Evolutionary conservation across 2,888 invertebrate genomes (phyloP).

Genomic region (Stomorhina lunata): DNA sequence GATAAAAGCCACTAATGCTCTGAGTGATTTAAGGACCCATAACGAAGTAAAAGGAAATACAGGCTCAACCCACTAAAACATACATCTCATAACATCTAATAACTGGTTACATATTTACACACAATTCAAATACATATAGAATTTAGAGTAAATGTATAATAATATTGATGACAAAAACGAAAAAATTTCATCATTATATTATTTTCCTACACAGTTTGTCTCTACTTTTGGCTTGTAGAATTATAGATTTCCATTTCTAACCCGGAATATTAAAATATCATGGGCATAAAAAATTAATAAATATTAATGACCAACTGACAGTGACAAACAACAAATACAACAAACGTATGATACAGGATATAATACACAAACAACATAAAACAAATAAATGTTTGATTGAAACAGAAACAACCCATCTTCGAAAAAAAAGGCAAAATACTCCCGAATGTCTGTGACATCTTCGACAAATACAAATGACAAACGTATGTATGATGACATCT

Average conservation of each 20-base stretch:
- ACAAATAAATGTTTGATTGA: slow-evolving; percentile 56
- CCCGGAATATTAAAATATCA: slow-evolving; percentile 59
- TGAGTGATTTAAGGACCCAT: slow-evolving; percentile 61
- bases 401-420: slow-evolving; percentile 18
- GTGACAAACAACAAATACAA: slow-evolving; percentile 66
- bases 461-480: slow-evolving; percentile 62
- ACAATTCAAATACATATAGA: not conserved
- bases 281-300: slow-evolving; percentile 72
- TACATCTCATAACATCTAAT: not conserved
- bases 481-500: slow-evolving; percentile 50
- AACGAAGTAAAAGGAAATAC: slow-evolving; percentile 48
- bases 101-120: not conserved
- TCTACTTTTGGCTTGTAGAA: slow-evolving; percentile 15
- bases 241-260: slow-evolving; percentile 33
- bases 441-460: slow-evolving; percentile 46
- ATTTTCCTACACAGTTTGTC: too few species aligned
- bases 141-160: slow-evolving; percentile 33
- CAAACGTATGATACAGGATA: not conserved
- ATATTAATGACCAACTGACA: slow-evolving; percentile 76
- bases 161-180: slow-evolving; percentile 56
- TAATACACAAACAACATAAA: not conserved
- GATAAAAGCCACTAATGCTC: slow-evolving; percentile 57
- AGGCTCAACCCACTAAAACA: not conserved
- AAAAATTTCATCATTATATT: slow-evolving; percentile 20
- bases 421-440: not conserved